Percentiles rank a stretch among this genome's conserved stretches.
These are phyloP conservation scores for Lordiphosa fenestrarum DNA, from an alignment of 2,888 invertebrate species.

Conservation along the genomic window DNA sequence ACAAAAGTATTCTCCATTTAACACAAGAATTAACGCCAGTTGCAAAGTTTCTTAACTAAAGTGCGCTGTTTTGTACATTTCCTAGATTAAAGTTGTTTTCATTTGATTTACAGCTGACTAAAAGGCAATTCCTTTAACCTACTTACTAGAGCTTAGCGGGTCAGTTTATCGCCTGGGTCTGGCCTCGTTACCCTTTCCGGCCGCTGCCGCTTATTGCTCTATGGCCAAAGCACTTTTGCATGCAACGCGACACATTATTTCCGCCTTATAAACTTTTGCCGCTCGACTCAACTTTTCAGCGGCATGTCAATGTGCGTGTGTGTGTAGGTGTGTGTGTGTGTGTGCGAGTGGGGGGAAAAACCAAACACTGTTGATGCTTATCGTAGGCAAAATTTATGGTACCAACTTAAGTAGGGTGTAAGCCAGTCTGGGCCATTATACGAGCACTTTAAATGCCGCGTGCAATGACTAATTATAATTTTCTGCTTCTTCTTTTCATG, in stretches of 20 bases:
- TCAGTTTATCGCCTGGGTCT: conserved; percentile 44
- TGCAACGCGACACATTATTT: conserved; percentile 66
- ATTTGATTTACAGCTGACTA: conserved; percentile 11
- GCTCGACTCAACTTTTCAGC: conserved; percentile 55
- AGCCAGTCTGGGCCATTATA: conserved; percentile 34
- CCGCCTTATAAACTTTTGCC: conserved; percentile 66
- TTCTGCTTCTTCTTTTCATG: conserved; percentile 27
- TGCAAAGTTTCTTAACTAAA: no score
- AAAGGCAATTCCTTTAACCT: conserved; percentile 17
- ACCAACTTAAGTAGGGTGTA: conserved; percentile 52
- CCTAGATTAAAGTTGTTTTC: neutral
- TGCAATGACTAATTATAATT: conserved; percentile 59
- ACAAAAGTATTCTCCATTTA: no score
- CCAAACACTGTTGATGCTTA: conserved; percentile 53
- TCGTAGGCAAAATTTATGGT: conserved; percentile 60
- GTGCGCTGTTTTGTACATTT: no score
- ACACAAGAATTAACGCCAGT: no score
- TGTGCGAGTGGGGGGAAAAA: no score
- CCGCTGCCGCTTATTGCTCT: conserved; percentile 21
- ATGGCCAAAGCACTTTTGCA: conserved; percentile 44
- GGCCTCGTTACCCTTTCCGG: neutral
- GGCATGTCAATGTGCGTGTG: conserved; percentile 23
- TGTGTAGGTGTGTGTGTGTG: neutral
- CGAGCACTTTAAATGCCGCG: conserved; percentile 21
- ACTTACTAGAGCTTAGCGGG: conserved; percentile 32